These are phyloP conservation scores for Egretta garzetta DNA, from an alignment of 2,113 vertebrate genomes.

Conservation along the genomic window DNA sequence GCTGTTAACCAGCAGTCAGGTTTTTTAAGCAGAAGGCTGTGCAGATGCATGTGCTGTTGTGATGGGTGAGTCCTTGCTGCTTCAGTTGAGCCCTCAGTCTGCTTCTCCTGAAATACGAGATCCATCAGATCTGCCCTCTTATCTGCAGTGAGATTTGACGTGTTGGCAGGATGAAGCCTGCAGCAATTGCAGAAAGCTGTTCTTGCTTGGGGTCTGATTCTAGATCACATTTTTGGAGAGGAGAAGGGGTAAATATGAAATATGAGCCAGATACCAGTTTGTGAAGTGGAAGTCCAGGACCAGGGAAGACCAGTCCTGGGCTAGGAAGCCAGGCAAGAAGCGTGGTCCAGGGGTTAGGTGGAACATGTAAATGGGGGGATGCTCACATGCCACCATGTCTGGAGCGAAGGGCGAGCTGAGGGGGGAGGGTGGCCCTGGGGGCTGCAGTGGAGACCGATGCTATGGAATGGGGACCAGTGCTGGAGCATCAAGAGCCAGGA, in stretches of 20 bases:
- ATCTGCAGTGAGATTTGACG: not conserved
- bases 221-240: not conserved
- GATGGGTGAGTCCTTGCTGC: not conserved
- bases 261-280: not conserved
- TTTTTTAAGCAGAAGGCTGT: not conserved
- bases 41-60: not conserved
- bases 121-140: no score
- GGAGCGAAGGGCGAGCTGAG: not conserved
- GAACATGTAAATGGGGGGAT: not conserved
- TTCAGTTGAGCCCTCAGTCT: not conserved
- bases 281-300: not conserved
- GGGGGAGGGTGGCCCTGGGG: not conserved
- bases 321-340: not conserved
- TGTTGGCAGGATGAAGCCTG: not conserved
- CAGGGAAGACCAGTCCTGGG: not conserved
- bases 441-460: not conserved
- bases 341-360: not conserved
- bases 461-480: not conserved
- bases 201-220: not conserved
- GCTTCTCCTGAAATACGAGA: not conserved
- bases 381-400: not conserved
- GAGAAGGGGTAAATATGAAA: not conserved
- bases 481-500: not conserved
- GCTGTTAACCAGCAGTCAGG: not conserved
- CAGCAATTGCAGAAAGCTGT: not conserved